Conservation (phyloP, 1,140 invertebrate genomes). For the Acromyrmex charruanus region DNA sequence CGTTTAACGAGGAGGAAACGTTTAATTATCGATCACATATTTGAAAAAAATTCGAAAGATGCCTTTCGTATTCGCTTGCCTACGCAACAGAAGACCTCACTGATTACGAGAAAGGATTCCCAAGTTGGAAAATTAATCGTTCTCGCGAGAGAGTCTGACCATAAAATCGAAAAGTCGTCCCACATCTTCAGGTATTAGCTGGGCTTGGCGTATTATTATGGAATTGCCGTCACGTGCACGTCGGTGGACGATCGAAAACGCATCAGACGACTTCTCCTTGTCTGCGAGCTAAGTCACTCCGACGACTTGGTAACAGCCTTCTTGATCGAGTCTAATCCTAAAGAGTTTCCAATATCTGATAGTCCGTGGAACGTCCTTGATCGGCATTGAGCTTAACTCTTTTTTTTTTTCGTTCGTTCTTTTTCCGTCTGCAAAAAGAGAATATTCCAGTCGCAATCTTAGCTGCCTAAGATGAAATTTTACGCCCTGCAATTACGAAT, state of each 20-base stretch:
- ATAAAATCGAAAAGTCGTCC: conserved; percentile 71
- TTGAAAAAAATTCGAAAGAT: background rate
- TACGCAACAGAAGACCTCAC: background rate
- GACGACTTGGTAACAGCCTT: conserved; percentile 77
- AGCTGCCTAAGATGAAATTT: conserved; percentile 28
- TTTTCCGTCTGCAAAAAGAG: background rate
- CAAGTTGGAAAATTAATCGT: conserved; percentile 68
- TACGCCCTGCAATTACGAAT: conserved; percentile 35
- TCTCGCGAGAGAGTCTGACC: background rate
- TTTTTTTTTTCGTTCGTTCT: background rate
- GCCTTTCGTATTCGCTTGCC: background rate
- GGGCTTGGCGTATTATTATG: conserved; percentile 76
- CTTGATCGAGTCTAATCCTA: conserved; percentile 77
- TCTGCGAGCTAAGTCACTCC: conserved; percentile 76
- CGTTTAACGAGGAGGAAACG: too few relatives aligned
- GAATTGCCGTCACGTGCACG: conserved; percentile 76
- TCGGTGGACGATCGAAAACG: conserved; percentile 76
- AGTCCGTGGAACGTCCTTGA: conserved; percentile 57
- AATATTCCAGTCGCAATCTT: background rate
- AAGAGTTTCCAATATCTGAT: conserved; percentile 81
- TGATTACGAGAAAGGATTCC: background rate
- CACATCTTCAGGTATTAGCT: conserved; percentile 51
- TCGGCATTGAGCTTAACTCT: conserved; percentile 50
- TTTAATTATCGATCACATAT: background rate
- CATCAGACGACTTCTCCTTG: conserved; percentile 71